Evolutionary conservation across 2,797 vertebrate genomes (phyloP).

Genomic region (Pipistrellus nathusii): DNA sequence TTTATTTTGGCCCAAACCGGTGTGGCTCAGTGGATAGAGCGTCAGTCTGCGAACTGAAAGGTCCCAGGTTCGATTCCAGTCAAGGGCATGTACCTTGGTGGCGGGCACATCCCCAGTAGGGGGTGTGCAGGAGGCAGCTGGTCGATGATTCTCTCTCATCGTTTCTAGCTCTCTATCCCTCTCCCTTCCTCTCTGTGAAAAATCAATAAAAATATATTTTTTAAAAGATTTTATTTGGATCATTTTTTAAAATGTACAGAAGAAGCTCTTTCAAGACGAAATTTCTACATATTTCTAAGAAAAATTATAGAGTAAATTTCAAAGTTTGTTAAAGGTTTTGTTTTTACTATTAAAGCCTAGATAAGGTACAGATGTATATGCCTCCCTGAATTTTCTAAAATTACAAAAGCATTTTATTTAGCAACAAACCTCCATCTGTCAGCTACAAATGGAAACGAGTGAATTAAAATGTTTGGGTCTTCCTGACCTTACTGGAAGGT

Average conservation of each 20-base stretch:
- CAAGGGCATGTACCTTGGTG: too few relatives aligned
- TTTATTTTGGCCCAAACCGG: not conserved
- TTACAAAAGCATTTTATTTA: conserved; percentile 18
- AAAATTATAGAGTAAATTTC: not conserved
- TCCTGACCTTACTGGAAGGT: not conserved
- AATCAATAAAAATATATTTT: too few relatives aligned
- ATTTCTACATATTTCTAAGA: conserved; percentile 21
- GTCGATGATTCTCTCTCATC: too few relatives aligned
- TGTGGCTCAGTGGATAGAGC: too few relatives aligned
- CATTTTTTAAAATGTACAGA: not conserved
- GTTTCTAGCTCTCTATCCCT: too few relatives aligned
- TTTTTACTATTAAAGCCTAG: conserved; percentile 9
- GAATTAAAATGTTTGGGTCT: conserved; percentile 38
- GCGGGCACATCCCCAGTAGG: too few relatives aligned
- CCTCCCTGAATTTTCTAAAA: conserved; percentile 22
- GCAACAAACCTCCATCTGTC: not conserved
- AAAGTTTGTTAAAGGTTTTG: not conserved
- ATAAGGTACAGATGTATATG: not conserved
- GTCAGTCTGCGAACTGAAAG: too few relatives aligned
- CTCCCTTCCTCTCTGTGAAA: too few relatives aligned
- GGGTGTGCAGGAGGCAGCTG: too few relatives aligned
- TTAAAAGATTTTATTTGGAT: not conserved
- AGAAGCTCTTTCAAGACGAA: not conserved
- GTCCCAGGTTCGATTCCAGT: too few relatives aligned
- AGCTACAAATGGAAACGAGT: conserved; percentile 31